phyloP scores from a whole-genome alignment of 2,888 invertebrate genomes.

The Philereme vetulata region DNA sequence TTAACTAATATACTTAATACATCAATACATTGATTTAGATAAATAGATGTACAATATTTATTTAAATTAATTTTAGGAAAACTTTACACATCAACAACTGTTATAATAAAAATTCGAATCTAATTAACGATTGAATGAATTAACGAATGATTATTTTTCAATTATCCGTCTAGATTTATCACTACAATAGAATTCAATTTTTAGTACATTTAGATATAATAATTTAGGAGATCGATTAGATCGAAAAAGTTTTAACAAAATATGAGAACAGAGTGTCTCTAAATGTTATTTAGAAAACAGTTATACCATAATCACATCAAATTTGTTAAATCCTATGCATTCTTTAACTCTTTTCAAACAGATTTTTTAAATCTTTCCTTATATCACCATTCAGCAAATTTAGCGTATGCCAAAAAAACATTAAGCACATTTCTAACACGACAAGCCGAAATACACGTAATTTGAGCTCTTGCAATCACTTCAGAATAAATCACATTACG shows the following conservation, averaged over 20 bases:
- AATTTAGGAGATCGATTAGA: constrained; percentile 6
- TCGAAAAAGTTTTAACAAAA: constrained; percentile 11
- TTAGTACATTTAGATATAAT: background rate
- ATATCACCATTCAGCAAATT: constrained; percentile 3
- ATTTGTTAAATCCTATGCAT: constrained; percentile 7
- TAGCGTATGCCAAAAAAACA: constrained; percentile 3
- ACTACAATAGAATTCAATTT: no score
- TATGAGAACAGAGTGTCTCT: constrained; percentile 13
- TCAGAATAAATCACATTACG: background rate
- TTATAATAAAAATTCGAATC: no score
- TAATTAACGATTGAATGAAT: no score
- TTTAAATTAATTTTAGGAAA: no score
- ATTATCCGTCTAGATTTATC: no score
- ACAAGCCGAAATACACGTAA: background rate
- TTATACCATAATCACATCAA: constrained; percentile 4
- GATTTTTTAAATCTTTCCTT: background rate
- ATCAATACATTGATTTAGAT: no score
- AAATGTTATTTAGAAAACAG: constrained; percentile 7
- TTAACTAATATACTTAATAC: no score
- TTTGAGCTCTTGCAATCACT: constrained; percentile 1
- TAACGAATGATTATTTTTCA: no score
- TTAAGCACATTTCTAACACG: background rate
- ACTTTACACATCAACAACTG: no score
- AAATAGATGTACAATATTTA: no score
- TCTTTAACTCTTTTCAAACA: background rate